A percentile compares a stretch with the other conserved stretches of the same genome.
These are phyloP conservation scores for Drosophila kokeensis DNA, from an alignment of 2,888 invertebrate genomes.

Conservation along the genomic window DNA sequence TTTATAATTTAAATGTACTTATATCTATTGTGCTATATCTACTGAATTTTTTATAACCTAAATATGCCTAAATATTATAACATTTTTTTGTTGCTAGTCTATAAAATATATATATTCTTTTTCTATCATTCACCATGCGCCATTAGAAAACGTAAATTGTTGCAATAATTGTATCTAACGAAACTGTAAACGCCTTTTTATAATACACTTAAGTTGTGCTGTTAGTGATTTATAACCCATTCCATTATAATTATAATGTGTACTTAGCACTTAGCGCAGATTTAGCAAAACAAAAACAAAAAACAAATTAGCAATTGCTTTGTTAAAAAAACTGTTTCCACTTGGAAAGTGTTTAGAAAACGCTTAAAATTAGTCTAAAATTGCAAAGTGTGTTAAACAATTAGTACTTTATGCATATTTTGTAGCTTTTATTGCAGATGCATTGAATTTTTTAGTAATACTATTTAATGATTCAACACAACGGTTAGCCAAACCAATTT, in stretches of 20 bases:
- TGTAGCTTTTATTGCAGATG: conserved; percentile 56
- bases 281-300: conserved; percentile 54
- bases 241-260: conserved; percentile 40
- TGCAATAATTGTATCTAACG: conserved; percentile 67
- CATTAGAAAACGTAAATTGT: conserved; percentile 67
- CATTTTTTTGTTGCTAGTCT: conserved; percentile 72
- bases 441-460: conserved; percentile 43
- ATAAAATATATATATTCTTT: conserved; percentile 32
- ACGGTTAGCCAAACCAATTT: conserved; percentile 39
- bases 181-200: conserved; percentile 67
- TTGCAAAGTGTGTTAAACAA: conserved; percentile 50
- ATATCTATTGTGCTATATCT: conserved; percentile 49
- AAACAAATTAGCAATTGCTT: conserved; percentile 75
- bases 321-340: conserved; percentile 65
- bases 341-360: conserved; percentile 62
- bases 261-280: conserved; percentile 72
- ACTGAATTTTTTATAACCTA: conserved; percentile 26
- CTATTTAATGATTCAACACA: conserved; percentile 34
- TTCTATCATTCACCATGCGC: conserved; percentile 56
- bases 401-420: conserved; percentile 53
- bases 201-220: conserved; percentile 66
- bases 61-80: conserved; percentile 47
- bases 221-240: conserved; percentile 62
- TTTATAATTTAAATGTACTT: conserved; percentile 32
- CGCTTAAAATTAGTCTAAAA: conserved; percentile 45